phyloP scores from a whole-genome alignment of 92 coral and sea anemone species.

The Parazoanthus swiftii region DNA sequence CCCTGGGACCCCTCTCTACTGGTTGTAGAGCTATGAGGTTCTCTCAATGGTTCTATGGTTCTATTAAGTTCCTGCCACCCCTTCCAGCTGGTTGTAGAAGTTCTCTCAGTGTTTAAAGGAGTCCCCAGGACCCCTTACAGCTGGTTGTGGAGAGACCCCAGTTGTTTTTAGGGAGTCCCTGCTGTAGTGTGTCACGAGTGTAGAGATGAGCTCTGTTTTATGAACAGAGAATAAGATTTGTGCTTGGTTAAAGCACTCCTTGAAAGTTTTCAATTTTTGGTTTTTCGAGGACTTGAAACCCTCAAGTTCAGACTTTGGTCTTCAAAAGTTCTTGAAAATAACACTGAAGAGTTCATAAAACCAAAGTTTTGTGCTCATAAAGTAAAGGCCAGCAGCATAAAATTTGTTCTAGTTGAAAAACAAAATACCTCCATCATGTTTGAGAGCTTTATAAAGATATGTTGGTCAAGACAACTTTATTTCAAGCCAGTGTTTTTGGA shows the following conservation, averaged over 20 bases:
- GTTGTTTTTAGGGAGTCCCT: too few species aligned
- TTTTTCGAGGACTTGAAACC: too few species aligned
- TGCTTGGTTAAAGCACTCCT: too few species aligned
- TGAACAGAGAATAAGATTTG: too few species aligned
- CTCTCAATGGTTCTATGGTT: background rate
- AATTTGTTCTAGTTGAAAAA: background rate
- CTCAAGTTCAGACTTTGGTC: background rate
- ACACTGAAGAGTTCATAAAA: background rate
- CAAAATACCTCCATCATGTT: background rate
- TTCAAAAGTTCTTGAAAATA: too few species aligned
- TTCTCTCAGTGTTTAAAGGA: background rate
- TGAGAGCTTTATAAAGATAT: constrained; percentile 2
- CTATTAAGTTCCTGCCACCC: background rate
- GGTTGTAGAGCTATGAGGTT: background rate
- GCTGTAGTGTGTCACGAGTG: too few species aligned
- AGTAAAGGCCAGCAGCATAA: background rate
- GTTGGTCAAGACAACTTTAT: constrained; percentile 11
- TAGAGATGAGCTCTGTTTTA: too few species aligned
- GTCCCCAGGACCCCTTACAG: background rate
- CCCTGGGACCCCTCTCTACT: too few species aligned
- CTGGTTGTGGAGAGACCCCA: background rate
- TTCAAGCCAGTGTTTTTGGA: constrained; percentile 15
- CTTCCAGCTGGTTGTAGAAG: too few species aligned
- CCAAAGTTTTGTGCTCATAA: background rate
- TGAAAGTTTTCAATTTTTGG: too few species aligned